Evolutionary conservation across 1,140 invertebrate species (phyloP).

Genomic region (Diabrotica undecimpunctata): DNA sequence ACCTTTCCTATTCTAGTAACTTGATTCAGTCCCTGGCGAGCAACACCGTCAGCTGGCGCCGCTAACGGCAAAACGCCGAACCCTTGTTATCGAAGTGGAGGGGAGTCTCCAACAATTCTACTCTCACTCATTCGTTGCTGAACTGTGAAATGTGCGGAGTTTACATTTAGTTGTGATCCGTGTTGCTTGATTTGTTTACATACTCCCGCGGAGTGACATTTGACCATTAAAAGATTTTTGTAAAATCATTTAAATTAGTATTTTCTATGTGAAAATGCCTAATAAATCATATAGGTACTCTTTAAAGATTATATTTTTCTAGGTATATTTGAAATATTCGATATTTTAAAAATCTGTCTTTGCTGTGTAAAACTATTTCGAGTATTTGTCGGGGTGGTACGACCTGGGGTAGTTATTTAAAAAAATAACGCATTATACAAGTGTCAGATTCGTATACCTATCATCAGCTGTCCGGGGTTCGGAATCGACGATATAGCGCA

Average conservation of each 20-base stretch:
- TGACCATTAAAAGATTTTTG: too few species aligned
- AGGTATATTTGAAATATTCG: too few species aligned
- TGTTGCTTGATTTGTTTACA: not conserved
- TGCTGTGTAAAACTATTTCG: too few species aligned
- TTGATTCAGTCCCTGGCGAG: not conserved
- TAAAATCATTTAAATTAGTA: too few species aligned
- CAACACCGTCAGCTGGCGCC: not conserved
- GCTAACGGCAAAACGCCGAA: not conserved
- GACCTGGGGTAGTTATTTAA: not conserved
- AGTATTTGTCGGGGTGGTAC: too few species aligned
- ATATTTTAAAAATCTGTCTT: too few species aligned
- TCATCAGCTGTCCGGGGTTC: conserved; percentile 30
- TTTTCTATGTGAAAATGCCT: too few species aligned
- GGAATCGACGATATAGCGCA: conserved; percentile 25
- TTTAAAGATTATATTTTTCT: too few species aligned
- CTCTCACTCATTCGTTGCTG: not conserved
- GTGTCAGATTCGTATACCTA: conserved; percentile 11
- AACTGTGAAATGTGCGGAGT: not conserved
- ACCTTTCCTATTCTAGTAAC: not conserved
- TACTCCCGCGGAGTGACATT: not conserved
- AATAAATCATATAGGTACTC: too few species aligned
- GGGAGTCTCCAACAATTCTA: not conserved
- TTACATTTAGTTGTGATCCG: not conserved
- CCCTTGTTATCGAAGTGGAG: not conserved
- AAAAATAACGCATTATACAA: conserved; percentile 10